A percentile compares a stretch with the other conserved stretches of the same genome.
Evolutionary conservation across 2,888 invertebrate species (phyloP).

Genomic region (Sarcophaga rosellei): DNA sequence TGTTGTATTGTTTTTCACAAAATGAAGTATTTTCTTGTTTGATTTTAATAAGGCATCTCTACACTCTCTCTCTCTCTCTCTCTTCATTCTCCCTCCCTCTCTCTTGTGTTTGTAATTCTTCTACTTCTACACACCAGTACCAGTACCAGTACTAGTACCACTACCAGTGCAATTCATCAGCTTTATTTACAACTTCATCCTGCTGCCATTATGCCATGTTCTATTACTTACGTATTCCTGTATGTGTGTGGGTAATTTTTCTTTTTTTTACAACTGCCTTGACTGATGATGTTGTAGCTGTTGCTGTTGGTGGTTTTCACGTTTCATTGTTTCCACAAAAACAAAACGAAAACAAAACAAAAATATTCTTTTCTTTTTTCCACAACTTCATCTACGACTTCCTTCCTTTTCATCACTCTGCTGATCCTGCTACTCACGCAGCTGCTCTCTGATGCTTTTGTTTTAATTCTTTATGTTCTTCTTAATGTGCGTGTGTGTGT

Average conservation of each 20-base stretch:
- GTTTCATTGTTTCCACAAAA: slow-evolving; percentile 53
- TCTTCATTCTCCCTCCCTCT: neutral
- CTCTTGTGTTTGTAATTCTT: too few species aligned
- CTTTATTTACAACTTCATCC: neutral
- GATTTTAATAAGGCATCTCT: slow-evolving; percentile 62
- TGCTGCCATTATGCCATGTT: neutral
- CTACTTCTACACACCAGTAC: too few species aligned
- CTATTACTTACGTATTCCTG: neutral
- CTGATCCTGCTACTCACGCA: neutral
- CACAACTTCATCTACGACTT: slow-evolving; percentile 34
- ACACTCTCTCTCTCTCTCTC: neutral
- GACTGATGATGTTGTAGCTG: slow-evolving; percentile 29
- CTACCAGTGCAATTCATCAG: neutral
- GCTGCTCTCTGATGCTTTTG: neutral
- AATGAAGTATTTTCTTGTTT: slow-evolving; percentile 63
- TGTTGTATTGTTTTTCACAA: slow-evolving; percentile 53
- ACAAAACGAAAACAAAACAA: neutral
- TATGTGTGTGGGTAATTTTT: neutral
- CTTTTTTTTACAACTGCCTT: slow-evolving; percentile 3
- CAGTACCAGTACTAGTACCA: too few species aligned
- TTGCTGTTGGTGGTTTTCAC: slow-evolving; percentile 59
- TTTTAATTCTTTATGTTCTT: slow-evolving; percentile 45
- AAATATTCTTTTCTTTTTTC: slow-evolving; percentile 15
- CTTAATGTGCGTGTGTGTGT: neutral
- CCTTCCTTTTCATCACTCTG: slow-evolving; percentile 23